Base-by-base conservation (phyloP, 2,797 vertebrate species). In the Schizothorax lantsangensis region DNA sequence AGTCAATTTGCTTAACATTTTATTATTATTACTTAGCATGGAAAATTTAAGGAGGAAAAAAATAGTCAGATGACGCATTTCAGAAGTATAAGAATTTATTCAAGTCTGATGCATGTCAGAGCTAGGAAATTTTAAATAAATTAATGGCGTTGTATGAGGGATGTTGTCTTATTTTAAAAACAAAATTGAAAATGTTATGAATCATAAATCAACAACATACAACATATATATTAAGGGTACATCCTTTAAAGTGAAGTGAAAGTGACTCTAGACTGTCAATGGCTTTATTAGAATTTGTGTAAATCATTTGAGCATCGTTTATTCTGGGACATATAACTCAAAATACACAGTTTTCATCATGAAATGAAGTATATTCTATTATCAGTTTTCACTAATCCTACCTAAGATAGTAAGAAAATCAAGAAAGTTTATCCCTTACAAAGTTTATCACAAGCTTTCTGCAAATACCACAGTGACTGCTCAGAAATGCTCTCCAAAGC, bases 291-390 rank as follows among this genome's bases (percentile, higher is more conserved):
- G 10, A 68, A 52, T 54, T 54, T 45, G 26, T 69, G n/a, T 43
- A 54, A 69, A 78, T 78, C 45, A 68, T 21, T 4, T 77, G 9
- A 71, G 47, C 26, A 45, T 36, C 10, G n/a, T 85, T 79, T 72
- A 59, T 79, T 79, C 14, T 54, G 40, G 33, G 26, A 73, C 40
- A 72, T 45, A 69, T 15, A 54, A 59, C 38, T 21, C 49, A 79
- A 75, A 69, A 79, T 68, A 77, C 36, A 84, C 62, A 69, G 36
- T 21, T 84, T 69, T 54, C 26, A 71, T 78, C 47, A 23, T 69
- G 21, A 30, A 36, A 40, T 33, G 9, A 77, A 5, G 2, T 9
- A 47, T 59, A 0, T 57, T 45, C 15, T 17, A 21, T 43, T 45
- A 64, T 54, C 30, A 69, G 30, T 71, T 69, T 38, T 54, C 6